Evolutionary conservation across 2,888 invertebrate genomes (phyloP), one percentile per base, ranked within the genome.

Genomic region (Acronicta alni): DNA sequence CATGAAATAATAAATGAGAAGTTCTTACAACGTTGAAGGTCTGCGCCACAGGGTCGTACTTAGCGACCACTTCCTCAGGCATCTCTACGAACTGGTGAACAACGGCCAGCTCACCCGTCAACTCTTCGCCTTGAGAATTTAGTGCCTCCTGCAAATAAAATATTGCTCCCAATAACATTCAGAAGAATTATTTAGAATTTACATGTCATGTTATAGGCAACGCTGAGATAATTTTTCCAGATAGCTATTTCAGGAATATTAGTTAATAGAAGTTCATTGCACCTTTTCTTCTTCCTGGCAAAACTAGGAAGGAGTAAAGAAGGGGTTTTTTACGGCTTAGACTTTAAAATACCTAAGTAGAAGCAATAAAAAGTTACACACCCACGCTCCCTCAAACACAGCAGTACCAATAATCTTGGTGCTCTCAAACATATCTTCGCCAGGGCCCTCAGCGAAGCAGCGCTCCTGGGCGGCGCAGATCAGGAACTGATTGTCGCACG

Each of bases 401-500:
- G 95, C 95, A 10, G 94, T 90, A 0, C 96, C 98, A 62, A 98
- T 97, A 47, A 98, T 97, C 82, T 93, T 94, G 0, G 97, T 97
- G 84, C 98, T 98, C 70, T 98, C 97, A 76, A 96, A 96, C 97
- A 98, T 98, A 80, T 98, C 96, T 1, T 92, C 94, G 0, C 98
- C 98, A 0, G 98, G 98, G 0, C 98, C 98, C 15, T 94, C 93
- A 0, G 98, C 96, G 70, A 96, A 96, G 86, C 98, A 98, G 57
- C 95, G 89, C 76, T 95, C 88, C 80, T 95, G 67, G 2, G 94
- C 85, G 57, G 87, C 82, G 80, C 97, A 97, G 6, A 96, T 91
- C 47, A 95, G 94, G 57, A 96, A 96, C 52, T 95, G 94, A 57
- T 95, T 90, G 76, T 97, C 96, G 79, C 98, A 98, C 0, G 93